phyloP scores from a whole-genome alignment of 2,797 vertebrate genomes.

The Phataginus tricuspis region DNA sequence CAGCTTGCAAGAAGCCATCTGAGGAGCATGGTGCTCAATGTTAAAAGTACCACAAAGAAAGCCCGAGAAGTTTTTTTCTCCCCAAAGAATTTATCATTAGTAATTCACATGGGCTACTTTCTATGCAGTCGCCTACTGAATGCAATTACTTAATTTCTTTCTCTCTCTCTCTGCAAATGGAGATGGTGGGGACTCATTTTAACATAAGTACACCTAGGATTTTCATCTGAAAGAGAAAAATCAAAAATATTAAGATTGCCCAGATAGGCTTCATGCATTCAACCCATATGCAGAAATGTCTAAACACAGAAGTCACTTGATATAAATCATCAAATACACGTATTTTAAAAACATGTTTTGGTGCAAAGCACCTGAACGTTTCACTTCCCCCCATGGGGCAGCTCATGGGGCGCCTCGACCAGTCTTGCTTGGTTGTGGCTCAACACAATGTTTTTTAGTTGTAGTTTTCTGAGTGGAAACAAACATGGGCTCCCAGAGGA shows the following conservation, averaged over 20 bases:
- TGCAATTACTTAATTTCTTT: no score
- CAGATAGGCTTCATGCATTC: fast-evolving
- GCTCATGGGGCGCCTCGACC: background rate
- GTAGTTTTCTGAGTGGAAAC: background rate
- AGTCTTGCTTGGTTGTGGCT: fast-evolving
- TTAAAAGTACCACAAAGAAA: conserved; percentile 80
- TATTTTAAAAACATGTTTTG: background rate
- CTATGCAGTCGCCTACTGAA: background rate
- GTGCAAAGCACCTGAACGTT: background rate
- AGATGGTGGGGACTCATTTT: no score
- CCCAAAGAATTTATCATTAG: conserved; percentile 56
- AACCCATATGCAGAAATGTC: fast-evolving
- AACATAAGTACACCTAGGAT: background rate
- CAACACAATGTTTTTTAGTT: fast-evolving
- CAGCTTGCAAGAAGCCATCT: conserved; percentile 75
- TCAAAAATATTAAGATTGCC: background rate
- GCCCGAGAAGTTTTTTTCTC: conserved; percentile 66
- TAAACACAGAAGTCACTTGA: background rate
- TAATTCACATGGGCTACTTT: conserved; percentile 67
- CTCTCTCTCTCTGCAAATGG: background rate
- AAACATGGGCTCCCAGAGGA: background rate
- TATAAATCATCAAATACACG: fast-evolving
- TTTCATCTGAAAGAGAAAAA: background rate
- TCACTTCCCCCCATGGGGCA: no score
- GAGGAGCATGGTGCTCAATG: conserved; percentile 68